Conservation (phyloP, 2,797 vertebrate species). For the Melanotaenia trifasciata region DNA sequence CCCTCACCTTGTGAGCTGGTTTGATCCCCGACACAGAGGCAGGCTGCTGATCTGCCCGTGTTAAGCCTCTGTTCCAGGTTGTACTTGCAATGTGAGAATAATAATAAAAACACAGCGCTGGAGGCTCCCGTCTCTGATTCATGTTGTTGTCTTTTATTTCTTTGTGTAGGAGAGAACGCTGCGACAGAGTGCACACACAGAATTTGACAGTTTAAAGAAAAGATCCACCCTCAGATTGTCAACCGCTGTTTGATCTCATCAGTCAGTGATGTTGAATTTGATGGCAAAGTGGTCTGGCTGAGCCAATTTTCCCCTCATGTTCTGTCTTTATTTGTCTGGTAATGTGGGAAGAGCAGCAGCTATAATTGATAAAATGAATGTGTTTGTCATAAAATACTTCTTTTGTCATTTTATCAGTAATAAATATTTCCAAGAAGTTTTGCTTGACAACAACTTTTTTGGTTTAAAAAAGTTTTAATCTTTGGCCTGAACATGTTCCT, state of each 20-base stretch:
- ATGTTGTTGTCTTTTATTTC: constrained; percentile 48
- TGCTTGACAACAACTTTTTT: neutral
- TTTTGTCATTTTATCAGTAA: neutral
- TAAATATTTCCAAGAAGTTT: neutral
- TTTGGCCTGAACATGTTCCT: neutral
- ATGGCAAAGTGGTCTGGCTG: constrained; percentile 49
- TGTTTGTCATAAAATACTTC: neutral
- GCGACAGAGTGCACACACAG: constrained; percentile 69
- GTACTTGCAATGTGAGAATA: constrained; percentile 35
- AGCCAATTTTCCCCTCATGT: constrained; percentile 22
- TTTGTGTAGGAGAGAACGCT: constrained; percentile 57
- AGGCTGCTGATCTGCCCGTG: constrained; percentile 23
- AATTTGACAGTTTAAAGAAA: constrained; percentile 75
- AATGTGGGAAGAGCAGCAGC: constrained; percentile 47
- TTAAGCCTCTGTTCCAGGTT: constrained; percentile 69
- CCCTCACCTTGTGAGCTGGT: constrained; percentile 66
- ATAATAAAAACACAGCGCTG: constrained; percentile 44
- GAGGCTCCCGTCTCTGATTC: constrained; percentile 59
- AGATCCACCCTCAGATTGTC: constrained; percentile 75
- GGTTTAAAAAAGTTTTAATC: no score
- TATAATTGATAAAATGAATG: constrained; percentile 11
- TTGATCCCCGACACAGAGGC: constrained; percentile 55
- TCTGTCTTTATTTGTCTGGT: constrained; percentile 54
- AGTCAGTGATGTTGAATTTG: constrained; percentile 55
- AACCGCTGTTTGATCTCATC: constrained; percentile 64